Base-by-base conservation (phyloP, 2,888 invertebrate genomes). In the Temnothorax ravouxi region DNA sequence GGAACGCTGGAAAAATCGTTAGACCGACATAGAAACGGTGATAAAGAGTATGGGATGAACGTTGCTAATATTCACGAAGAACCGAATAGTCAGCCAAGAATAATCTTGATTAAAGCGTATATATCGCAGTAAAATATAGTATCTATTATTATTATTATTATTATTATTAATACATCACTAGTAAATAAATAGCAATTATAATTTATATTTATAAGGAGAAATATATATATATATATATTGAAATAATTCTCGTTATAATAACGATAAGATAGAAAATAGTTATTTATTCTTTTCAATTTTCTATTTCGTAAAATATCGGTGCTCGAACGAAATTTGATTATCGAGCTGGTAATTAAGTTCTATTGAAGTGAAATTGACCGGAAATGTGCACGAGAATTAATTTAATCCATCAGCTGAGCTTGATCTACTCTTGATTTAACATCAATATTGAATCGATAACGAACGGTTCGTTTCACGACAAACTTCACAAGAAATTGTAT, bases 361-460 rank as follows among this genome's bases (percentile, higher is more conserved):
- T 54, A 77, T 41, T 54, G 15, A 29, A 9, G 18, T 77, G 9
- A 77, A 77, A 77, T 67, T 66, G 66, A 66, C n/a, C 29, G 52
- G 52, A 77, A 77, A 41, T 44, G 41, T 25, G 66, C 50, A 15
- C 9, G 18, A 41, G 41, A 66, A 77, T 77, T 77, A 77, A 77
- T 66, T 67, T 44, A 66, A 77, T 77, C 66, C 13, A 64, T 50
- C 38, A 41, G 25, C 29, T 18, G n/a, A 76, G 50, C 25, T 76
- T 64, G 41, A 67, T 66, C n/a, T n/a, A 41, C n/a, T 77, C 25
- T 77, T 15, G 18, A 77, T 54, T 77, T 67, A 77, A 67, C 54
- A 76, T 76, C 66, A 67, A 77, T 76, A 66, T 76, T 66, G 66
- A 76, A 76, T 76, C 76, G 25, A 52, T 54, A 77, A 66, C 15